phyloP scores from a whole-genome alignment of 2,797 vertebrate genomes.

The Harpagifer antarcticus region DNA sequence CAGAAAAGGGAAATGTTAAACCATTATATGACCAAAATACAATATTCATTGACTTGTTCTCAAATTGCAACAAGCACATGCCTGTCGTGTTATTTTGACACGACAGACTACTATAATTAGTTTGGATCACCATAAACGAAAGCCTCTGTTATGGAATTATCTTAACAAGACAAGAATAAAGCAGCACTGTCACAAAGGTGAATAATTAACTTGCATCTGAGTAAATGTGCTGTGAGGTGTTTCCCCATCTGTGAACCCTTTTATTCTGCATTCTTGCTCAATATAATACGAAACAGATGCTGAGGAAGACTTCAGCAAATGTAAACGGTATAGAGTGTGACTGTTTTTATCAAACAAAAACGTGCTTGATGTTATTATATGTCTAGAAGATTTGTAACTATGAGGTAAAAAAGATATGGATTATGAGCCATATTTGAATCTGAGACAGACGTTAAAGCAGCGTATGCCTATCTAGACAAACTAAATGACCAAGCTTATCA shows the following conservation, averaged over 20 bases:
- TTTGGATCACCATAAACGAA: not conserved
- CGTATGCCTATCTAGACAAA: conserved; percentile 55
- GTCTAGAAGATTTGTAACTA: conserved; percentile 28
- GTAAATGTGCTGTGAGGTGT: conserved; percentile 27
- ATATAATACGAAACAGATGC: conserved; percentile 27
- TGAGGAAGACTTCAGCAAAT: not conserved
- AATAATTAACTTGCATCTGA: conserved; percentile 37
- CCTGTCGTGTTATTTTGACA: not conserved
- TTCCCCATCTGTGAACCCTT: conserved; percentile 32
- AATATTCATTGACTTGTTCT: not conserved
- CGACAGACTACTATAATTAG: not conserved
- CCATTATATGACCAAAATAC: not conserved
- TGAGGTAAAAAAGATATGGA: conserved; percentile 35
- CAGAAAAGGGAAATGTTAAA: not conserved
- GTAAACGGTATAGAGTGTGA: conserved; percentile 3
- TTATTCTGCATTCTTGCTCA: conserved; percentile 17
- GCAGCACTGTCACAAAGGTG: conserved; percentile 15
- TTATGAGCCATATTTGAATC: conserved; percentile 56
- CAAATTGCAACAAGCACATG: not conserved
- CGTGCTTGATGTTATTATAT: conserved; percentile 21
- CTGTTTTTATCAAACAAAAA: conserved; percentile 25
- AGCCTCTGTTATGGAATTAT: not conserved
- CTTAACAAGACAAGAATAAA: conserved; percentile 4
- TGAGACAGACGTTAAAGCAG: conserved; percentile 53
- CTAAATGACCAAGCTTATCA: conserved; percentile 65